These are phyloP conservation scores for Heterodera schachtii DNA, from an alignment of 1,140 invertebrate genomes.

Conservation along the genomic window DNA sequence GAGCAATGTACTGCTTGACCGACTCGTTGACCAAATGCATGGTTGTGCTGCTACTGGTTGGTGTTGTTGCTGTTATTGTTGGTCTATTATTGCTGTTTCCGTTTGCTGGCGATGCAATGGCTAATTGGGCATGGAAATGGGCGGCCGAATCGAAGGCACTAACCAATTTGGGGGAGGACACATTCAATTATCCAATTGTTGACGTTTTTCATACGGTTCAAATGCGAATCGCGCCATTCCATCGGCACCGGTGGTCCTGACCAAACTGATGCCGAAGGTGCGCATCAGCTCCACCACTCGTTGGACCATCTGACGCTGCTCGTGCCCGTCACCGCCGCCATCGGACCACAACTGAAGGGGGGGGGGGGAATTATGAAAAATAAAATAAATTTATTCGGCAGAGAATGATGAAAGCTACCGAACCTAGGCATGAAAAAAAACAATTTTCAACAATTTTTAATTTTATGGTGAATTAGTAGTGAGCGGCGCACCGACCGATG, in stretches of 20 bases:
- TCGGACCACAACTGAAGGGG: not conserved
- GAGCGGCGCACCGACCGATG: not conserved
- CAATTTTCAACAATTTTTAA: too few relatives aligned
- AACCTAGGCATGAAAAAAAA: too few relatives aligned
- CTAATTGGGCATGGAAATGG: not conserved
- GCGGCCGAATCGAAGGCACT: not conserved
- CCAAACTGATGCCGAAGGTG: not conserved
- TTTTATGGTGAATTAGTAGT: too few relatives aligned
- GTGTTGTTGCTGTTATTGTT: too few relatives aligned
- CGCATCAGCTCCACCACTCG: constrained; percentile 13
- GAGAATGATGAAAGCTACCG: too few relatives aligned
- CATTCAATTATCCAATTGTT: not conserved
- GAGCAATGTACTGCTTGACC: constrained; percentile 9
- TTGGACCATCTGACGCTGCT: not conserved
- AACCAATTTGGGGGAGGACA: too few relatives aligned
- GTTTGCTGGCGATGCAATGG: not conserved
- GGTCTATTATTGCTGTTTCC: too few relatives aligned
- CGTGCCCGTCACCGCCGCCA: not conserved
- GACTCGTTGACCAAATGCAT: not conserved
- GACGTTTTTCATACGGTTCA: not conserved
- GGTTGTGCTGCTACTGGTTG: too few relatives aligned
- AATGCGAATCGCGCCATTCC: constrained; percentile 1
- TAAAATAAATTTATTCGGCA: not conserved
- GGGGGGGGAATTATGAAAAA: not conserved
- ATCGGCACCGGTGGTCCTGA: not conserved